phyloP scores from a whole-genome alignment of 1,140 invertebrate genomes.

The Pinna nobilis region DNA sequence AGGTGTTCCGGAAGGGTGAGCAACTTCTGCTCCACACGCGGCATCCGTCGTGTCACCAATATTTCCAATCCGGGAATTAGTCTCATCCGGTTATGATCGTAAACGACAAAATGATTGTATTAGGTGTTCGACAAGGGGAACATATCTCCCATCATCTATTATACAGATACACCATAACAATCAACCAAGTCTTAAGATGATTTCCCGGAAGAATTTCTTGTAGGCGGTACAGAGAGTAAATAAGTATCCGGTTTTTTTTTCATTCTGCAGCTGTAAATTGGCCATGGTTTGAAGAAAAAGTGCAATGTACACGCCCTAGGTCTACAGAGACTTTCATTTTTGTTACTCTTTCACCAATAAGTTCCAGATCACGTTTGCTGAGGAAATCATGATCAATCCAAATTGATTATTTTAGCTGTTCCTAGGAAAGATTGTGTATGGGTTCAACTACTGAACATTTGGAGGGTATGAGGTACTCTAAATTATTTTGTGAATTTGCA shows the following conservation, averaged over 20 bases:
- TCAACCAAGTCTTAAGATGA: conserved; percentile 27
- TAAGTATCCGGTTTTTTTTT: not conserved
- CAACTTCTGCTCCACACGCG: no score
- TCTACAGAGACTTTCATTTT: not conserved
- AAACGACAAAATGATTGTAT: no score
- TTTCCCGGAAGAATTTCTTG: conserved; percentile 32
- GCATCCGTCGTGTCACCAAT: no score
- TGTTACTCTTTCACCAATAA: not conserved
- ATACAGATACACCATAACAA: no score
- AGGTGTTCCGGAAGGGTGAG: no score
- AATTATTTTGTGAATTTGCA: not conserved
- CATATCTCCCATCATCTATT: no score
- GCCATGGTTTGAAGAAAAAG: not conserved
- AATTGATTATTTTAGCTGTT: conserved; percentile 12
- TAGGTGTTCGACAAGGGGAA: no score
- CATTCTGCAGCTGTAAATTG: not conserved
- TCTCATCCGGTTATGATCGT: no score
- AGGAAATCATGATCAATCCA: not conserved
- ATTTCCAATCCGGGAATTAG: no score
- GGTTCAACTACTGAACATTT: not conserved
- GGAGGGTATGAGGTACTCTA: not conserved
- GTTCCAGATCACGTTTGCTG: not conserved
- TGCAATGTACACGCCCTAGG: not conserved
- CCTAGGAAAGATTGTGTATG: conserved; percentile 25
- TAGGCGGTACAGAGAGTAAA: conserved; percentile 17